Conservation (phyloP, 1,140 invertebrate species). For the Apis cerana region DNA sequence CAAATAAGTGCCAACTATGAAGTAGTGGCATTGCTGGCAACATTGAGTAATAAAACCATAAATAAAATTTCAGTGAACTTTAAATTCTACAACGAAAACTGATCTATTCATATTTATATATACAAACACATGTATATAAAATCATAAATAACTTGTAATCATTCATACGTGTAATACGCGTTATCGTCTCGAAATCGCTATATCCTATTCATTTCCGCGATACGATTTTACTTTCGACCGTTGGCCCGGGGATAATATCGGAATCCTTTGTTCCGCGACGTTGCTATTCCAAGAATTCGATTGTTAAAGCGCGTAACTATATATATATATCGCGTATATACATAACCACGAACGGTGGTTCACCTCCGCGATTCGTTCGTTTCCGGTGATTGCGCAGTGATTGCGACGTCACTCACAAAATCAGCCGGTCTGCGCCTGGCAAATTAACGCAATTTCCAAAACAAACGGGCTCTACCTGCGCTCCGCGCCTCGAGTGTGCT, state of each 20-base stretch:
- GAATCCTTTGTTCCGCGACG: not conserved
- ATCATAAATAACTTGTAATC: too few relatives aligned
- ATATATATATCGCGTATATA: conserved; percentile 22
- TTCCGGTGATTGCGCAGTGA: conserved; percentile 75
- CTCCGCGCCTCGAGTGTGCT: conserved; percentile 46
- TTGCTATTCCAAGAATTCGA: conserved; percentile 41
- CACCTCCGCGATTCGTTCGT: conserved; percentile 66
- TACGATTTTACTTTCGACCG: too few relatives aligned
- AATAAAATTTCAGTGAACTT: too few relatives aligned
- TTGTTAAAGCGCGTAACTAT: conserved; percentile 47
- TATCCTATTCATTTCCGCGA: not conserved
- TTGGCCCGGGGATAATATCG: not conserved
- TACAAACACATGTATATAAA: too few relatives aligned
- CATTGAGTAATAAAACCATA: too few relatives aligned
- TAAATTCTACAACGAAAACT: too few relatives aligned
- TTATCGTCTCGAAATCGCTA: too few relatives aligned
- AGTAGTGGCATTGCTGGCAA: too few relatives aligned
- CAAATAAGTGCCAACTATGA: too few relatives aligned
- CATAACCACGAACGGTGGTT: conserved; percentile 46
- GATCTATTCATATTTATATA: too few relatives aligned
- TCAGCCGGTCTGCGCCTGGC: conserved; percentile 71
- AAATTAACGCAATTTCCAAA: conserved; percentile 79
- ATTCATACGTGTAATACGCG: too few relatives aligned
- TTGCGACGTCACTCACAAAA: conserved; percentile 78
- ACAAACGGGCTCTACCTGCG: conserved; percentile 71